Evolutionary conservation across 2,888 invertebrate species (phyloP), one percentile per base, ranked within the genome.

Genomic region (Branchinecta sandiegonensis): DNA sequence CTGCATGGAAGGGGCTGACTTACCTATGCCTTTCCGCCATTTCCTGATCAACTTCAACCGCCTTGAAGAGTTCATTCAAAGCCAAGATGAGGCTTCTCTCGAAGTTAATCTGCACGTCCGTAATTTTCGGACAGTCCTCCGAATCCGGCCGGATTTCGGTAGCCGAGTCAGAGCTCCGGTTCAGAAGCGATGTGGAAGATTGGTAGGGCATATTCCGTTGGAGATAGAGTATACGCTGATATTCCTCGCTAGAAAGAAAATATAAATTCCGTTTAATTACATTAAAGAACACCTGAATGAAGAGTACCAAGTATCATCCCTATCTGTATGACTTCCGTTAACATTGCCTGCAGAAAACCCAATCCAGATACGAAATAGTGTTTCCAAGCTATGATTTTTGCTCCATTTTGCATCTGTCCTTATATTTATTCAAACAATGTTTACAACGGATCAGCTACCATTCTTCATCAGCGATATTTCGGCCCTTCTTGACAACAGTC

Each of bases 171-270:
- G 56, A 56, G 37, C 37, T 37, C 6, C 37, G 4, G 37, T 37
- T 37, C 37, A 37, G 37, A 6, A 37, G 37, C 37, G 37, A 37
- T 4, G 37, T 37, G 56, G 56, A 56, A 17, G 8, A 9, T 17
- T 8, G n/a, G n/a, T n/a, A 56, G 17, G 14, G 8, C 56, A 56
- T 56, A n/a, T 8, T n/a, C 56, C 9, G 56, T 10, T 56, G 56
- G n/a, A 56, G 56, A 10, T 14, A 9, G n/a, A 56, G 17, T 14
- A 56, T 56, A n/a, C 56, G 56, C 11, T 90, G 88, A 96, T 96
- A 97, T 79, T 97, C 97, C 77, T 96, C 96, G 46, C 91, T 92
- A 68, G 14, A 68, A 65, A 68, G 8, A 66, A 63, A 47, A 66
- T 12, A 37, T 17, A 64, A 68, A 67, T 48, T 11, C 67, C 65